Conservation (phyloP, 2,113 vertebrate genomes). For the Heterochromis multidens region DNA sequence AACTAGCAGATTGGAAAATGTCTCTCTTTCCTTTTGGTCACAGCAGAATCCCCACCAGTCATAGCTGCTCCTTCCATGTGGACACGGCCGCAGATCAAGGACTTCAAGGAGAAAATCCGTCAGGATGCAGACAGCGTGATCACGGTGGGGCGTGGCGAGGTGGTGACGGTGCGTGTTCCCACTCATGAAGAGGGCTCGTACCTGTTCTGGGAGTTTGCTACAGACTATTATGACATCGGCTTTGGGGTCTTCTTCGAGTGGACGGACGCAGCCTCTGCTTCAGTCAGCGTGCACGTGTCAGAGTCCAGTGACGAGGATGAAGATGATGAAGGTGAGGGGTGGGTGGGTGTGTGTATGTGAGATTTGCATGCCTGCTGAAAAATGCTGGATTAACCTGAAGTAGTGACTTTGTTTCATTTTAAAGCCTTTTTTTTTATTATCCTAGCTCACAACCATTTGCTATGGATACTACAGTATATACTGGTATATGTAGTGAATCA, state of each 20-base stretch:
- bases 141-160: slow-evolving; percentile 96
- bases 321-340: slow-evolving; percentile 89
- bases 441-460: too few species aligned
- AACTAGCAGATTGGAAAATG: not conserved
- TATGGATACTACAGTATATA: too few species aligned
- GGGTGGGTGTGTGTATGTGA: too few species aligned
- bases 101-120: slow-evolving; percentile 98
- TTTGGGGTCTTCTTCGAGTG: slow-evolving; percentile 99
- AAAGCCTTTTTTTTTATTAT: too few species aligned
- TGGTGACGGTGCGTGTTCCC: slow-evolving; percentile 96
- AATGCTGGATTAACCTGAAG: not conserved
- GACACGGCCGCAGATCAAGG: slow-evolving; percentile 97
- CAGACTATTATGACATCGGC: slow-evolving; percentile 98
- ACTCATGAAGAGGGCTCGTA: slow-evolving; percentile 98
- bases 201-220: slow-evolving; percentile 99
- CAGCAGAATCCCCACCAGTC: slow-evolving; percentile 85
- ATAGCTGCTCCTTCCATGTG: slow-evolving; percentile 99
- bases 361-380: not conserved
- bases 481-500: not conserved
- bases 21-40: not conserved
- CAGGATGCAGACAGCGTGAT: slow-evolving; percentile 98
- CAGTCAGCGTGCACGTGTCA: slow-evolving; percentile 96
- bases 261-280: slow-evolving; percentile 92
- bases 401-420: too few species aligned
- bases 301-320: slow-evolving; percentile 99